phyloP scores from a whole-genome alignment of 2,888 invertebrate species.

The Cataglyphis altisquamis region DNA sequence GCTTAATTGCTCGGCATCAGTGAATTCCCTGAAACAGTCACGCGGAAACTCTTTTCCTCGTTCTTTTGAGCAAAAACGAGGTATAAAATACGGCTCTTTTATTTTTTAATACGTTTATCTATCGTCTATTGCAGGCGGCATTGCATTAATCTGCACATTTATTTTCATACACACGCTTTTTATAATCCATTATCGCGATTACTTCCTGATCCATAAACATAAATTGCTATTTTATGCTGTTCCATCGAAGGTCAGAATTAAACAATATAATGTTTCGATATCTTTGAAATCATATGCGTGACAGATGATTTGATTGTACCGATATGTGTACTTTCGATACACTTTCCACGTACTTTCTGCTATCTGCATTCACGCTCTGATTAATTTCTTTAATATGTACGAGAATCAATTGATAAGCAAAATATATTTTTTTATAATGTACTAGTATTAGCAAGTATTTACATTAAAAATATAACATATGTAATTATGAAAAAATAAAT shows the following conservation, averaged over 20 bases:
- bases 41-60: conserved; percentile 45
- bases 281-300: not conserved
- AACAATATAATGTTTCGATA: conserved; percentile 11
- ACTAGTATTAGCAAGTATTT: not conserved
- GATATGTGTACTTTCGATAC: conserved; percentile 33
- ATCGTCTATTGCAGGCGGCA: not conserved
- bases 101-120: not conserved
- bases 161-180: not conserved
- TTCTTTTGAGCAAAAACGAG: conserved; percentile 54
- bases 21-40: conserved; percentile 26
- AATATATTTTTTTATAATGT: not conserved
- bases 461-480: not conserved
- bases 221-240: not conserved
- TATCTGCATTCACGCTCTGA: conserved; percentile 29
- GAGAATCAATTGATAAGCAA: not conserved
- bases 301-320: conserved; percentile 8
- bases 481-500: not conserved
- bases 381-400: conserved; percentile 20
- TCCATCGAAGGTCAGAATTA: not conserved
- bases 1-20: conserved; percentile 41
- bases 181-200: not conserved
- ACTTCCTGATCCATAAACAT: not conserved
- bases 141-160: conserved; percentile 19
- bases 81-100: conserved; percentile 34
- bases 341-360: conserved; percentile 45